Base-by-base conservation (phyloP, 1,140 invertebrate genomes). In the Hycleus phaleratus region DNA sequence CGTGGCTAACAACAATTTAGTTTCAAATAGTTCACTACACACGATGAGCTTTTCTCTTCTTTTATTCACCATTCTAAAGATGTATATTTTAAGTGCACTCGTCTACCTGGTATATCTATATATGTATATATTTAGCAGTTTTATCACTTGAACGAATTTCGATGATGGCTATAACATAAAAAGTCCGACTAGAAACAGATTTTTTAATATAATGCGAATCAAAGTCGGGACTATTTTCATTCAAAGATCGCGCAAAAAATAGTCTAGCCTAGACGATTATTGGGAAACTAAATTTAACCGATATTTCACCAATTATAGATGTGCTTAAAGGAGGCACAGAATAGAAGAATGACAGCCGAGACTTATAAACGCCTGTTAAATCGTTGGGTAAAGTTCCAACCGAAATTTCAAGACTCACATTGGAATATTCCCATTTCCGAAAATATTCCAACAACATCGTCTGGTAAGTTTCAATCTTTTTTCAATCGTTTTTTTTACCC, bases 401-500 rank as follows among this genome's bases (percentile, higher is more conserved):
- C 42, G 3, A 62, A 38, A 49, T 39, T 26, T 42, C n/a, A 40
- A n/a, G 47, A 51, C 24, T 38, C 25, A 11, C 38, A 40, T 6
- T 58, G 56, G 50, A 46, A 52, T 10, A 18, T 58, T 10, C 25
- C 46, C 24, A 12, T 39, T 42, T 40, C 49, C 6, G 56, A 40
- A 25, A 44, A 26, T 4, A 42, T 64, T 11, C 62, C 62, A 3
- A 45, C 24, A 43, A 64, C 62, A 10, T 60, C 49, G 48, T 51
- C 62, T 45, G 62, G 62, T 64, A 55, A 61, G 44, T 24, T 6
- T 32, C 32, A 7, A 32, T 32, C 7, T 7, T 32, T 32, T 32
- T 32, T 32, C 32, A 5, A 7, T 5, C 32, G 32, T 12, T 32
- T 46, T 47, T 45, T 26, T 46, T 10, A 9, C 8, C 9, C 43